Base-by-base conservation (phyloP, 2,888 invertebrate species). In the Chalcis sispes region DNA sequence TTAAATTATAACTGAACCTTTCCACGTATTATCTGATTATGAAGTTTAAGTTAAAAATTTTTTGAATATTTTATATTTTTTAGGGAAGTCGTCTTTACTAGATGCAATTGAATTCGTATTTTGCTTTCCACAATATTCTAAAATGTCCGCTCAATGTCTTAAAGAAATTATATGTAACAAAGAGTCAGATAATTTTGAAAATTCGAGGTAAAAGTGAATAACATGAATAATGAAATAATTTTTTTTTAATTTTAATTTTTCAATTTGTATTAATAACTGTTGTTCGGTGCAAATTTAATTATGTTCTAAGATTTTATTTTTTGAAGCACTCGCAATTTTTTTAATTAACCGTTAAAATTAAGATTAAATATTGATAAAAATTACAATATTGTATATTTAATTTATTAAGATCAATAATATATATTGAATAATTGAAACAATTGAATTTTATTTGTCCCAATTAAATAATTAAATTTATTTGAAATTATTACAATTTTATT, bases 51-150 rank as follows among this genome's bases (percentile, higher is more conserved):
- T n/a, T 58, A 32, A 18, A 58, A 32, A 7, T 1, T 29, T 54
- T 54, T 25, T 27, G 18, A 58, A 29, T 54, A 8, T 25, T 25
- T 7, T 27, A 27, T 15, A 27, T 54, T 54, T 23, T 90, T 40
- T 85, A 97, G 98, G 98, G 2, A 99, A 99, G 90, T 98, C 98
- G 0, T 98, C 99, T 89, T 96, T 99, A 88, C 98, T 99, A 98
- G 98, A 99, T 86, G 99, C 99, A 52, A 97, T 99, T 78, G 97
- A 98, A 91, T 99, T 99, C 90, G 99, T 98, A 65, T 73, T 69
- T 29, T 75, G 72, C 23, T 70, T 75, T 42, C 65, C 65, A 0
- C 7, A 18, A n/a, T 75, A 62, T n/a, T n/a, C 32, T 40, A 75
- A 56, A 23, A 75, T 42, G 18, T 62, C 70, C 0, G n/a, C 54